Percentiles rank a stretch among this genome's conserved stretches.
These are phyloP conservation scores for Palythoa heliodiscus DNA, from an alignment of 92 coral and sea anemone genomes.

Conservation along the genomic window DNA sequence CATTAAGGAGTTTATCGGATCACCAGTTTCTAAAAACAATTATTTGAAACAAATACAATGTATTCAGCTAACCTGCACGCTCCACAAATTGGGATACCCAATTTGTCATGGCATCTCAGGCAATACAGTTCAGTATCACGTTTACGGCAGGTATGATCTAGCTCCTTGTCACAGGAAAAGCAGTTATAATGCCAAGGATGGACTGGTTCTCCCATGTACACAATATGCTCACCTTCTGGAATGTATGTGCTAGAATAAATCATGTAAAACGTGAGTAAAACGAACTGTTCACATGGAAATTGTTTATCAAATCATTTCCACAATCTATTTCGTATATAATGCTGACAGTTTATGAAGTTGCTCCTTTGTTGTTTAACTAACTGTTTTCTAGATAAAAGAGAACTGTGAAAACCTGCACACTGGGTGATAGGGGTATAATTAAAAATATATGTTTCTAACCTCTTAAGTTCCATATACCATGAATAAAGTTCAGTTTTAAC, in stretches of 20 bases:
- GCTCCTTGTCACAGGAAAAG: constrained; percentile 91
- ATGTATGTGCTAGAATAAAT: constrained; percentile 81
- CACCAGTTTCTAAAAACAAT: background rate
- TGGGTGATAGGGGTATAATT: too few relatives aligned
- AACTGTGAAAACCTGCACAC: too few relatives aligned
- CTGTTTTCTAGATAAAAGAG: too few relatives aligned
- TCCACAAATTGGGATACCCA: constrained; percentile 99
- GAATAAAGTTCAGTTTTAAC: too few relatives aligned
- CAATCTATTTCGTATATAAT: too few relatives aligned
- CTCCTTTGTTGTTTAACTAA: too few relatives aligned
- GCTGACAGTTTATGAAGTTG: too few relatives aligned
- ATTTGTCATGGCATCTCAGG: constrained; percentile 94
- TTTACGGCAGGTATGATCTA: constrained; percentile 97
- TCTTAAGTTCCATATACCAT: too few relatives aligned
- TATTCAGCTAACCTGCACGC: constrained; percentile 84
- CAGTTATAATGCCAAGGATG: constrained; percentile 99
- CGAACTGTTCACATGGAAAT: too few relatives aligned
- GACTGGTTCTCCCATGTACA: constrained; percentile 99
- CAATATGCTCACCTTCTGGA: constrained; percentile 97
- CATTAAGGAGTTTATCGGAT: background rate
- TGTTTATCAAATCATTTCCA: too few relatives aligned
- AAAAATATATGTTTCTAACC: too few relatives aligned
- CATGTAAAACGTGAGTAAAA: background rate
- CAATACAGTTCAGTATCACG: constrained; percentile 95
- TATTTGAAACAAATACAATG: background rate